Evolutionary conservation across 2,888 invertebrate species (phyloP), one percentile per base, ranked within the genome.

Genomic region (Drosophila incognita): DNA sequence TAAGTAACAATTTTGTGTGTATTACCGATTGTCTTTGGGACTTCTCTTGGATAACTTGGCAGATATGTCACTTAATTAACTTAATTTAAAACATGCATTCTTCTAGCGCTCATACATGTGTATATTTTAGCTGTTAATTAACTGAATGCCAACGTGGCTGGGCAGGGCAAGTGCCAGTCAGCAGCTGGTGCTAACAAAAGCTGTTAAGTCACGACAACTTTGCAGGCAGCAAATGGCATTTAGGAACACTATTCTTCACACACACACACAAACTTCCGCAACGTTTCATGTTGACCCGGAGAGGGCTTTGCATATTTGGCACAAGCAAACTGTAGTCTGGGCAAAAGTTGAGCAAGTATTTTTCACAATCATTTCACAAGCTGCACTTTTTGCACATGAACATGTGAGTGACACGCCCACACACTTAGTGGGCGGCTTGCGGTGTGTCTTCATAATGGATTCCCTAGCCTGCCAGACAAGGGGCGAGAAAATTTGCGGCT

Each of bases 401-500:
- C 46, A 53, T 60, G 52, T 42, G 73, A 61, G 65, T 59, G 88
- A 74, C 87, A 88, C 90, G 74, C 89, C 90, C 78, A 81, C 87
- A 83, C 83, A 86, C 87, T 85, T 85, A 83, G 89, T 85, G 87
- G 87, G 85, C 70, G 69, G 82, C 18, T 57, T 79, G 81, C 74
- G 81, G 82, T 60, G 67, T 85, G 88, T 88, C 81, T 86, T 90
- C 87, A 86, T 85, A 85, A 85, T 85, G 90, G 85, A 77, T 85
- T 68, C 79, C 68, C 38, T 62, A 52, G 52, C 60, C 46, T 49
- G 59, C 49, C 78, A 76, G 78, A 69, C 85, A 85, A 76, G 86
- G 81, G 89, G 81, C 83, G 83, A 88, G 89, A 76, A 89, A 90
- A 85, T 90, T 85, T 85, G 90, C 89, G 85, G 90, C 84, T 76